Evolutionary conservation across 2,113 vertebrate genomes (phyloP), one percentile per base, ranked within the genome.

Genomic region (Menidia beryllina): DNA sequence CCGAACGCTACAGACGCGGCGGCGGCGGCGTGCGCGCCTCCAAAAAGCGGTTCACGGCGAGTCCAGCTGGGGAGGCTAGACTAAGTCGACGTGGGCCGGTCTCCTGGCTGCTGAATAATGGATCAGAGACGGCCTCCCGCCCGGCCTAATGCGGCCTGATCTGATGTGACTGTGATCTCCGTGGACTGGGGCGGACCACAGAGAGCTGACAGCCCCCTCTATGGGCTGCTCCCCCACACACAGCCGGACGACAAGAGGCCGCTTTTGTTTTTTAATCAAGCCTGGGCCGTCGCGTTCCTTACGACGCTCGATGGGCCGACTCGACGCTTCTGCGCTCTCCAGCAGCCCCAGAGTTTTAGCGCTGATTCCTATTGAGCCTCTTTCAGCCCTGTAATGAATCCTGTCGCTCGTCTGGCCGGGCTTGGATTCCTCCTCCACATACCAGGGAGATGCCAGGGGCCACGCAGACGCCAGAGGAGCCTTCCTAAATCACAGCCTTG

Each of bases 401-500:
- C 86, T 86, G 88, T 91, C 86, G 81, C 85, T 90, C 82, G 75
- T 84, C 85, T 89, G 84, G 86, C 86, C 89, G 81, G 88, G 91
- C 91, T 92, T 82, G 53, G 88, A 90, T 92, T 92, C 91, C 89
- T 91, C 91, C 91, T 89, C 89, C 91, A 83, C 91, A 92, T 91
- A 92, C 91, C 91, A 88, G 88, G 85, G 86, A 90, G 88, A 92
- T 92, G 91, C 89, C 91, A 92, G 89, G 91, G 89, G 91, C 91
- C 91, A 91, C 89, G 88, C 91, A 91, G 91, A 92, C 91, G 91
- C 91, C 91, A 92, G 86, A 87, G 86, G 89, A 92, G 88, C 85
- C 91, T 88, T 90, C 85, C 89, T 92, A 92, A 92, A 92, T 92
- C 91, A 92, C 88, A 90, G 89, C 89, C 91, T 92, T 91, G 91